Percentiles rank a stretch among this genome's conserved stretches.
phyloP scores from a whole-genome alignment of 2,797 vertebrate genomes.

The Cirrhinus mrigala region DNA sequence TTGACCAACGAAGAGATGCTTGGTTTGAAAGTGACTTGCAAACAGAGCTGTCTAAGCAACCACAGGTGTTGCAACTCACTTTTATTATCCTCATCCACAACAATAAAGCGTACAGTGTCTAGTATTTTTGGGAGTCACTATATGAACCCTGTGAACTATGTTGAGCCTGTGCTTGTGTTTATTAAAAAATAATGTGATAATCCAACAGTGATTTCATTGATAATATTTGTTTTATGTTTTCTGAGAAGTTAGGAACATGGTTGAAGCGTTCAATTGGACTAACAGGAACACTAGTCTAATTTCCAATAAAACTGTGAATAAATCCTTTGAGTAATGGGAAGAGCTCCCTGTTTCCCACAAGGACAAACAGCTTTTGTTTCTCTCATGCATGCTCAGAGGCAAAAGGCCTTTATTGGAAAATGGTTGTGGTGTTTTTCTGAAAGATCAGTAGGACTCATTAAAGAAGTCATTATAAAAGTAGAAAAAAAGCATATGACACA shows the following conservation, averaged over 20 bases:
- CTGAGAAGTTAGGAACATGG: constrained; percentile 12
- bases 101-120: background rate
- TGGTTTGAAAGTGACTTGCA: background rate
- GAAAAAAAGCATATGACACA: constrained; percentile 76
- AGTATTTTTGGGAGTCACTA: background rate
- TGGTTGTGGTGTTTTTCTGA: constrained; percentile 79
- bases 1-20: background rate
- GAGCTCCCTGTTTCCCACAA: constrained; percentile 68
- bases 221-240: constrained; percentile 16
- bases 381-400: constrained; percentile 74
- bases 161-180: background rate
- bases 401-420: constrained; percentile 80
- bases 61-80: background rate
- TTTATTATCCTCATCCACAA: background rate
- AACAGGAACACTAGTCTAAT: constrained; percentile 39
- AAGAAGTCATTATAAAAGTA: constrained; percentile 79
- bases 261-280: constrained; percentile 23
- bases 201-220: background rate
- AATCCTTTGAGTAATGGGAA: constrained; percentile 59
- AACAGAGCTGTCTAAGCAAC: background rate
- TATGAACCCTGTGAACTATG: background rate
- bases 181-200: background rate
- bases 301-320: constrained; percentile 58
- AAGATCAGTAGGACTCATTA: constrained; percentile 82
- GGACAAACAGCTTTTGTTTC: constrained; percentile 83